Base-by-base conservation (phyloP, 2,113 vertebrate genomes). In the Entelurus aequoreus region DNA sequence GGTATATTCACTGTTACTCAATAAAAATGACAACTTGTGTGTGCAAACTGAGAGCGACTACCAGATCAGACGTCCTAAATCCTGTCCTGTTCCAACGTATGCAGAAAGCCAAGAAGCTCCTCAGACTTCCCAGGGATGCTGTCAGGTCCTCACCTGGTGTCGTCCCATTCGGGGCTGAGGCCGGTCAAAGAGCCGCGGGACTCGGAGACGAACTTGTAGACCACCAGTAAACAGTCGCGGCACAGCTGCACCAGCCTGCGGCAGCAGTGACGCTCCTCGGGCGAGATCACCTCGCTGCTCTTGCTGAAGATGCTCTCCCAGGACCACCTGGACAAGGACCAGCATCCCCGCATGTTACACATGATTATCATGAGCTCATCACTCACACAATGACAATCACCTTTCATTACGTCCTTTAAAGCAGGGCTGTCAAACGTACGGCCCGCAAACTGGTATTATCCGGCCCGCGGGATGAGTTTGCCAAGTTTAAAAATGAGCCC, bases 291-390 rank as follows among this genome's bases (percentile, higher is more conserved):
- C 75, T 98, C 96, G 0, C 93, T 91, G 90, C 89, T 93, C 88
- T 93, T 95, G 79, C 77, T 94, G 87, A 99, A 94, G 77, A 94
- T 91, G 60, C 86, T 90, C 91, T 98, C 95, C 97, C 97, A 98
- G 0, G 95, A 94, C 36, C 87, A 94, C 66, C 95, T 96, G 83
- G 8, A 50, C 28, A 28, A 28, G 28, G 4, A 28, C 28, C 28
- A 28, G 1, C 28, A 28, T 28, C 19, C 19, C 19, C 19, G n/a
- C n/a, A n/a, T n/a, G n/a, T n/a, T n/a, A n/a, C n/a, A 28, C 28
- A 28, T 28, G 4, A 3, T 28, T 28, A 4, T 3, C 2, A 28
- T 3, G 28, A 28, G 28, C 28, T 28, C 1, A 28, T 28, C 28
- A 4, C 28, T 2, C 2, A 28, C 28, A 28, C 28, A 28, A 28